These are phyloP conservation scores for Drosophila lacertosa DNA, from an alignment of 1,140 invertebrate species.

Conservation along the genomic window DNA sequence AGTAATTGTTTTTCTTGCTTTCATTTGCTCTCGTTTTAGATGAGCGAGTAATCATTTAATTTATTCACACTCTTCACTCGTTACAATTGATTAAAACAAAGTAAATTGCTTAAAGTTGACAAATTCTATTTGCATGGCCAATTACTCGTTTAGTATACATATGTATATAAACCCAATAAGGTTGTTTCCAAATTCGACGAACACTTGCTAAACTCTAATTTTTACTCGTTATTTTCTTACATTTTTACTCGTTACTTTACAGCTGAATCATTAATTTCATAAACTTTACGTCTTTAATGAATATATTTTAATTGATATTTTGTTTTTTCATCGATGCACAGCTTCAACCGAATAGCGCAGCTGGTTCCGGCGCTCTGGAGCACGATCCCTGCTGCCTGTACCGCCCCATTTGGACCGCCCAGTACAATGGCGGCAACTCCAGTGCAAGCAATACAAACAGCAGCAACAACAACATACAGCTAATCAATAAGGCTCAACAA, in stretches of 20 bases:
- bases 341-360: slow-evolving; percentile 95
- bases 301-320: neutral
- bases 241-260: slow-evolving; percentile 9
- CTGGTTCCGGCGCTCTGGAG: slow-evolving; percentile 97
- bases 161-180: no score
- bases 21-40: no score
- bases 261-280: neutral
- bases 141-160: no score
- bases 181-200: no score
- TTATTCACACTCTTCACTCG: no score
- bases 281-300: neutral
- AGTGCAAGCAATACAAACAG: slow-evolving; percentile 77
- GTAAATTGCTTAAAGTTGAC: neutral
- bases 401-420: slow-evolving; percentile 83
- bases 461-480: slow-evolving; percentile 78
- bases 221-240: slow-evolving; percentile 3
- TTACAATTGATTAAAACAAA: neutral
- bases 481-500: slow-evolving; percentile 73
- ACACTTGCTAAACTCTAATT: neutral
- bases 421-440: slow-evolving; percentile 80
- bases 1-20: neutral
- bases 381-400: slow-evolving; percentile 97
- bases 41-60: no score
- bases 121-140: neutral
- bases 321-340: slow-evolving; percentile 72